Evolutionary conservation across 1,140 invertebrate genomes (phyloP), one percentile per base, ranked within the genome.

Genomic region (Phocides pigmalion): DNA sequence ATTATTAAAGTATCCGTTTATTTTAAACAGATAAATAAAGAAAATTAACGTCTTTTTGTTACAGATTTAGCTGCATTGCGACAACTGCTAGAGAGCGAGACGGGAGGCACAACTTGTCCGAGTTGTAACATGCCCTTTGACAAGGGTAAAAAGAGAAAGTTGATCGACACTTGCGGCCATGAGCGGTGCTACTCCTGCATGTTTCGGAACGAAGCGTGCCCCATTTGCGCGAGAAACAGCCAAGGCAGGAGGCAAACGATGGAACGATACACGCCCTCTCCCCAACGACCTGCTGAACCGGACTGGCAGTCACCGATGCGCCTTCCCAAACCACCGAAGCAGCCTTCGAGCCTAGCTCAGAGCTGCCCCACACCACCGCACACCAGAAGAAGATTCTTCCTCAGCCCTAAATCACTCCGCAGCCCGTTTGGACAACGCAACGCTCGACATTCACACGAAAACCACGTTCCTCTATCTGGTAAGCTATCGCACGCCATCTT

Each of bases 141-240:
- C 92, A 97, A 97, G 91, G 97, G 97, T 89, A 98, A 98, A 92
- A 98, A 98, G 92, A 94, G 98, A 85, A 96, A 97, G 82, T 93
- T 99, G 74, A 98, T 98, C 84, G 98, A 98, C 92, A 95, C 96
- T 53, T 99, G 97, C 91, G 97, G 97, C 66, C 98, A 98, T 93
- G 97, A 98, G 83, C 93, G 97, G 42, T 98, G 97, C 92, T 98
- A 98, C 93, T 95, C 96, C 66, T 98, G 97, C 90, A 96, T 98
- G 94, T 98, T 98, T 92, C 95, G 95, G 74, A 97, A 96, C 91
- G 97, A 98, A 88, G 93, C 95, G 19, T 98, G 97, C 88, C 97
- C 97, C n/a, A 93, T 98, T 17, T 98, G 97, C 84, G 93, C 93
- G 35, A 88, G 92, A 64, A 93, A 81, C 72, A 84, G 77, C 64